Percentiles rank a stretch among this genome's conserved stretches.
These are phyloP conservation scores for Pomatostomus ruficeps DNA, from an alignment of 2,113 vertebrate species.

Conservation along the genomic window DNA sequence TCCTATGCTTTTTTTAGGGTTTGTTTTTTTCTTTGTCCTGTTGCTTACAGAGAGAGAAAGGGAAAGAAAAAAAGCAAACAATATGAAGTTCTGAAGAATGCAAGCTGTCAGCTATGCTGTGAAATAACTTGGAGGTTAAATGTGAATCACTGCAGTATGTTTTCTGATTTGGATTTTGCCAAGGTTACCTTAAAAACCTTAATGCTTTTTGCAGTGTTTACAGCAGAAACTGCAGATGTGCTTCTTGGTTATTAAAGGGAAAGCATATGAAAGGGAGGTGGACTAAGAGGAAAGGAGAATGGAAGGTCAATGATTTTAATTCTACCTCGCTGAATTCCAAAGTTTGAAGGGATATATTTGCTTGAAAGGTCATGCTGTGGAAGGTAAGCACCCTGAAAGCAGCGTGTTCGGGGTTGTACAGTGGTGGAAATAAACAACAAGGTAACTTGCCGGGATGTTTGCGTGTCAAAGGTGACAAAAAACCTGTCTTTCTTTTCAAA, in stretches of 20 bases:
- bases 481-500: constrained; percentile 35
- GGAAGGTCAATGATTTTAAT: constrained; percentile 63
- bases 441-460: constrained; percentile 52
- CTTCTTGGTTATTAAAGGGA: constrained; percentile 56
- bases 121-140: constrained; percentile 57
- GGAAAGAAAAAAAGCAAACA: not conserved
- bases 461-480: constrained; percentile 57
- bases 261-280: not conserved
- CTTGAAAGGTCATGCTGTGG: constrained; percentile 49
- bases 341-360: constrained; percentile 51
- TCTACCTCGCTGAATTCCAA: constrained; percentile 51
- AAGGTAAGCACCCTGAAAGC: constrained; percentile 45
- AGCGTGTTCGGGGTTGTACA: not conserved
- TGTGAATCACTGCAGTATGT: constrained; percentile 36
- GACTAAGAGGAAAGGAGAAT: constrained; percentile 35
- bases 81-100: constrained; percentile 43
- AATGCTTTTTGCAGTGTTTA: constrained; percentile 52
- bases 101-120: constrained; percentile 34
- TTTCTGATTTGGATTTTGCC: constrained; percentile 51
- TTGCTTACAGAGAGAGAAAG: not conserved
- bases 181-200: constrained; percentile 44
- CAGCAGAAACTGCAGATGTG: constrained; percentile 57
- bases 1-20: not conserved
- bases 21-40: not conserved
- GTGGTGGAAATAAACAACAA: constrained; percentile 61